Evolutionary conservation across 2,113 vertebrate genomes (phyloP).

Genomic region (Solenodon paradoxus): DNA sequence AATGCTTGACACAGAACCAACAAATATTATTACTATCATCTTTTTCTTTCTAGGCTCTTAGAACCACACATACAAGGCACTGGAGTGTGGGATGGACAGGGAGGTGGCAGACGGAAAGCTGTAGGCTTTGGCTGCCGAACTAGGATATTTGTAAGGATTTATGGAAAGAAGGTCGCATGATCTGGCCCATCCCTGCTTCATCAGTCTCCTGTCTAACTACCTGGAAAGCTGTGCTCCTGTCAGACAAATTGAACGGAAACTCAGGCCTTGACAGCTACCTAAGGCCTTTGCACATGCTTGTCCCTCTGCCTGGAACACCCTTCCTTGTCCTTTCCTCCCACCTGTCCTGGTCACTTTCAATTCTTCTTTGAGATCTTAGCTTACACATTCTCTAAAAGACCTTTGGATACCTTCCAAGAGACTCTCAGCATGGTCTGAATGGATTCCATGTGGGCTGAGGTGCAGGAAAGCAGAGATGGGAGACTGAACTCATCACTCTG

Average conservation of each 20-base stretch:
- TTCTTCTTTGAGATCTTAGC: neutral
- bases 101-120: neutral
- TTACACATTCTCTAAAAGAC: neutral
- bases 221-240: neutral
- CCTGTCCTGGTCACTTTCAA: neutral
- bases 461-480: neutral
- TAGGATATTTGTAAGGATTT: neutral
- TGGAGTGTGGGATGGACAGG: neutral
- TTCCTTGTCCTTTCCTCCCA: neutral
- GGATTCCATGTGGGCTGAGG: neutral
- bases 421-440: neutral
- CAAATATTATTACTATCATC: neutral
- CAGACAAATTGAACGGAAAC: neutral
- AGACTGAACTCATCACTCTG: neutral
- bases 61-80: neutral
- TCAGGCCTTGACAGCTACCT: neutral
- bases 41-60: neutral
- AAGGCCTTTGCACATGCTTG: neutral
- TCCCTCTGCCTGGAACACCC: neutral
- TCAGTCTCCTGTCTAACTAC: neutral
- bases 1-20: neutral
- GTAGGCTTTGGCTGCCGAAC: neutral
- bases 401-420: neutral
- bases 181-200: neutral
- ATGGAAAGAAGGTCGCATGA: too few relatives aligned